Evolutionary conservation across 92 coral and sea anemone species (phyloP).

Genomic region (Porites divaricata): DNA sequence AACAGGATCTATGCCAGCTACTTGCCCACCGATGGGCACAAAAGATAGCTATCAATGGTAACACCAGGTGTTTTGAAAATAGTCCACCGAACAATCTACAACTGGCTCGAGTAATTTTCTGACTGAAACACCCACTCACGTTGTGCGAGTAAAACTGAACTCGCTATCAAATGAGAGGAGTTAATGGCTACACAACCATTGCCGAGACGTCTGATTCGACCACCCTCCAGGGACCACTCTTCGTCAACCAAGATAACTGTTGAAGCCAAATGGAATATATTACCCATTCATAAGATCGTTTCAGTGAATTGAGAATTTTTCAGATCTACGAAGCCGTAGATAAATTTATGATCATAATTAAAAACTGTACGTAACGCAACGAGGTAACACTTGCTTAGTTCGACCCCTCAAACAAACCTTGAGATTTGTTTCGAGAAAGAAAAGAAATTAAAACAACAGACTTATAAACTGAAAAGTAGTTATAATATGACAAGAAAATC

Average conservation of each 20-base stretch:
- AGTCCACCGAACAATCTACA: not conserved
- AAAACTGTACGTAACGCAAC: not conserved
- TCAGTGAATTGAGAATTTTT: constrained; percentile 19
- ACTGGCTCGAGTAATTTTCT: not conserved
- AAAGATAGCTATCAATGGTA: constrained; percentile 20
- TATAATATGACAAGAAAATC: not conserved
- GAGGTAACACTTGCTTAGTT: no score
- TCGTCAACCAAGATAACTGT: constrained; percentile 5
- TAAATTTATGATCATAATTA: not conserved
- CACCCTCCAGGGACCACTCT: no score
- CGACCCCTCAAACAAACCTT: no score
- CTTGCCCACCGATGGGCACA: not conserved
- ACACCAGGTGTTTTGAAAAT: constrained; percentile 28
- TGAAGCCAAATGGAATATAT: not conserved
- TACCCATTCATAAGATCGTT: constrained; percentile 7
- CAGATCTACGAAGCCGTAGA: not conserved
- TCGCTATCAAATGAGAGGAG: no score
- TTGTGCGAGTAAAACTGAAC: not conserved
- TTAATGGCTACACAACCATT: not conserved
- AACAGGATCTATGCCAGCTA: constrained; percentile 5
- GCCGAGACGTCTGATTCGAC: no score
- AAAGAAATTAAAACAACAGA: not conserved
- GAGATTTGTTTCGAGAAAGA: not conserved
- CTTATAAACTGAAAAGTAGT: not conserved
- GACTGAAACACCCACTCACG: not conserved